Evolutionary conservation across 2,797 vertebrate genomes (phyloP).

Genomic region (Lagocephalus sceleratus): DNA sequence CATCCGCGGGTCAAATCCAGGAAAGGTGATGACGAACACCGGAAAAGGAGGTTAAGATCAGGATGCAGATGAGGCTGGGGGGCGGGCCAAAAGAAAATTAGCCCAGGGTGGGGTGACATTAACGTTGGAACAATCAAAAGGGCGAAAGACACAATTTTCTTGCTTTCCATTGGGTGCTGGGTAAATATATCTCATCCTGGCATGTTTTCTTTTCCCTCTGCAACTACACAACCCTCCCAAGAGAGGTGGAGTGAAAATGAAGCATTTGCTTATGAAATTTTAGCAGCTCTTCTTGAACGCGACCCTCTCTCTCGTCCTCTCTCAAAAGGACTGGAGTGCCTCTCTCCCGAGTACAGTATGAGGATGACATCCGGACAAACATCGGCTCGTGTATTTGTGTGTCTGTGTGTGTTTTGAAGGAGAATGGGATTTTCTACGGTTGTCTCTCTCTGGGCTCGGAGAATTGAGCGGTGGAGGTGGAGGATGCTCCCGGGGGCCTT

Average conservation of each 20-base stretch:
- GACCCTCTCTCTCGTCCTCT: conserved; percentile 27
- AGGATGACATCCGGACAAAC: conserved; percentile 58
- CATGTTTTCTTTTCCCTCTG: conserved; percentile 36
- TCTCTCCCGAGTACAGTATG: conserved; percentile 46
- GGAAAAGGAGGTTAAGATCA: too few species aligned
- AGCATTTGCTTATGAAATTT: conserved; percentile 61
- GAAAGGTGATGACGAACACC: too few species aligned
- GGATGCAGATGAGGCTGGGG: too few species aligned
- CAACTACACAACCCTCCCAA: conserved; percentile 31
- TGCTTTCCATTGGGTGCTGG: conserved; percentile 20
- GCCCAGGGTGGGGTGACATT: not conserved
- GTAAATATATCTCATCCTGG: conserved; percentile 44
- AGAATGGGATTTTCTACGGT: conserved; percentile 72
- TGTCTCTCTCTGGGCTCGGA: conserved; percentile 64
- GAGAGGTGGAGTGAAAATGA: conserved; percentile 43
- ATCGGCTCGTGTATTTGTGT: conserved; percentile 31
- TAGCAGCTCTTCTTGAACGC: conserved; percentile 44
- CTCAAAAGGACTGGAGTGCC: conserved; percentile 27
- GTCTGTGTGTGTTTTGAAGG: conserved; percentile 48
- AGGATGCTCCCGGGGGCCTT: conserved; percentile 59
- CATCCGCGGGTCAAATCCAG: too few species aligned
- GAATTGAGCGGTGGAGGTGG: conserved; percentile 64
- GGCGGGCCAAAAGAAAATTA: too few species aligned
- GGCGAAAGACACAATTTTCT: conserved; percentile 7
- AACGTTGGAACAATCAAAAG: conserved; percentile 8